Evolutionary conservation across 2,113 vertebrate species (phyloP).

Genomic region (Paratilapia polleni): DNA sequence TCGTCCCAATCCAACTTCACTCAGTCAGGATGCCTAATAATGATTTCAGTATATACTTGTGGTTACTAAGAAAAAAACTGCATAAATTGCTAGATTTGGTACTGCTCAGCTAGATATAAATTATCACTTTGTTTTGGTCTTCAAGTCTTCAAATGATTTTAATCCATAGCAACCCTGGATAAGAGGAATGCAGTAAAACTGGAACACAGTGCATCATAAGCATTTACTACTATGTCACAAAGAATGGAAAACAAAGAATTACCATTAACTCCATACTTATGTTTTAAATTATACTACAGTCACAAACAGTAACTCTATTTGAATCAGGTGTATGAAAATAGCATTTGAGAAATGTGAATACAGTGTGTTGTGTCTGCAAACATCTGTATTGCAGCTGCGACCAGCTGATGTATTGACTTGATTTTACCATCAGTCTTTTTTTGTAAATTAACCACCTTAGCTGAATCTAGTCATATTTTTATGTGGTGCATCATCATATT

Average conservation of each 20-base stretch:
- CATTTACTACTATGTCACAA: neutral
- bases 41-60: too few relatives aligned
- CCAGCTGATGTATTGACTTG: neutral
- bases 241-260: slow-evolving; percentile 3
- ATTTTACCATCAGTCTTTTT: neutral
- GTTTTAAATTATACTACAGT: neutral
- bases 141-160: neutral
- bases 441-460: neutral
- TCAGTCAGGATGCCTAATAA: too few relatives aligned
- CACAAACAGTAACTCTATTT: neutral
- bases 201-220: neutral
- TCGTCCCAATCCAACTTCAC: too few relatives aligned
- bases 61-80: too few relatives aligned
- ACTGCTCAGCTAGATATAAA: neutral
- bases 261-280: neutral
- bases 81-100: too few relatives aligned
- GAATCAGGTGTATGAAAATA: neutral
- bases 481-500: too few relatives aligned
- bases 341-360: neutral
- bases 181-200: neutral
- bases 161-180: neutral
- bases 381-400: neutral
- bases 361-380: neutral
- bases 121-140: neutral
- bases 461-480: neutral